Evolutionary conservation across 2,113 vertebrate genomes (phyloP), one percentile per base, ranked within the genome.

Genomic region (Eclectus roratus): DNA sequence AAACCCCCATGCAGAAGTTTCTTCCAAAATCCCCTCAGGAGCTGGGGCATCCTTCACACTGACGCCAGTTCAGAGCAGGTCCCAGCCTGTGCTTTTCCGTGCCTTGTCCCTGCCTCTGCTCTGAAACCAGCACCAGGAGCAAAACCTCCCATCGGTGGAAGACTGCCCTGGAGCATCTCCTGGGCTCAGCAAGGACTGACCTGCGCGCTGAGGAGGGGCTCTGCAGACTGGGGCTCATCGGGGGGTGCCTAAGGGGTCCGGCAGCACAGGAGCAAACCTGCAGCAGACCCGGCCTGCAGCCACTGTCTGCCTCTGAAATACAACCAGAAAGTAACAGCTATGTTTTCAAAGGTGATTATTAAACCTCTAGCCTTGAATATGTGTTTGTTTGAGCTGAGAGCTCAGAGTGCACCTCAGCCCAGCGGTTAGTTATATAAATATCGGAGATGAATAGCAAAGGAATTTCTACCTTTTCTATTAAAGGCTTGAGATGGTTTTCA

Each of bases 161-260:
- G 14, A 14, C 25, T 63, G 17, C 55, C 35, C 27, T 14, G 47
- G 65, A 79, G 20, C 56, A 17, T 74, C 50, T 79, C 25, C 61
- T 35, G 35, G 33, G 29, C 44, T 37, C 0, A 0, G 10, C 46
- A 23, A 17, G 55, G 64, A 44, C 50, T 3, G 5, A 19, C 8
- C n/a, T 16, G 24, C 10, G 6, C 0, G 0, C 3, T 1, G 8
- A 77, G 80, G 15, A n/a, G 31, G 1, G 55, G 10, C 17, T 33
- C 50, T 1, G 0, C 17, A 1, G 0, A 0, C 46, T 20, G 44
- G 15, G 7, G 3, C 4, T 52, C 56, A 10, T 6, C 2, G 4
- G 1, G 64, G 35, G 24, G 5, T 4, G 1, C 13, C 46, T 21
- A n/a, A 72, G 29, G 24, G 15, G 17, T 3, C 3, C 0, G 0